Evolutionary conservation across 2,797 vertebrate species (phyloP), one percentile per base, ranked within the genome.

Genomic region (Smutsia temminckii): DNA sequence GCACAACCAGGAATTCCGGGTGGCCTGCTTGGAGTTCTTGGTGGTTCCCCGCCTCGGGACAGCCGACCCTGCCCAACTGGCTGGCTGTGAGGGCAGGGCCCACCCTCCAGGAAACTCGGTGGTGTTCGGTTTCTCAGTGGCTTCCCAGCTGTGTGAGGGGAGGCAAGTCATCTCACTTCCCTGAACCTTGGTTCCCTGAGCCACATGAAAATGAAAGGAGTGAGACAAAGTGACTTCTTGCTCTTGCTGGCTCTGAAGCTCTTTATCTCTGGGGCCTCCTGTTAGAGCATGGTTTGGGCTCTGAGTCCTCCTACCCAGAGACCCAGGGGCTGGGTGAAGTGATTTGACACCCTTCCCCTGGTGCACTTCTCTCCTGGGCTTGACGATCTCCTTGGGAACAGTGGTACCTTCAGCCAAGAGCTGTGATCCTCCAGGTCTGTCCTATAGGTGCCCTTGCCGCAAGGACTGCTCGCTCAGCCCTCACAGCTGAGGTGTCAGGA

Each of bases 11-110:
- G 87, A 79, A n/a, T 94, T 46, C 66, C 2, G 21, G 49, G 84
- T 32, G 75, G 37, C 71, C 49, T 51, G 49, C 75, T 63, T 87
- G 40, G 87, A 68, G 86, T 89, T 75, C 66, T 5, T 72, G n/a
- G 57, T 63, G 83, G 40, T 51, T 85, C 53, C 40, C 16, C 4
- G 23, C 27, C 29, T 85, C 34, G 32, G 61, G 81, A 72, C 86
- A 55, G n/a, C 53, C 2, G 9, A 9, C 42, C 20, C 29, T 68
- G 53, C 27, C 81, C 42, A 9, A 49, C 63, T 79, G 32, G 66
- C 72, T 32, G n/a, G 57, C 75, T 72, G 42, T 9, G 17, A 8
- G 7, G 23, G 25, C 46, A 27, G 40, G 71, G 75, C 42, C 84
- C 46, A 40, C 0, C 0, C 64, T 68, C 80, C 34, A 46, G 86